Conservation (phyloP, 2,888 invertebrate genomes). For the Zootermopsis nevadensis region DNA sequence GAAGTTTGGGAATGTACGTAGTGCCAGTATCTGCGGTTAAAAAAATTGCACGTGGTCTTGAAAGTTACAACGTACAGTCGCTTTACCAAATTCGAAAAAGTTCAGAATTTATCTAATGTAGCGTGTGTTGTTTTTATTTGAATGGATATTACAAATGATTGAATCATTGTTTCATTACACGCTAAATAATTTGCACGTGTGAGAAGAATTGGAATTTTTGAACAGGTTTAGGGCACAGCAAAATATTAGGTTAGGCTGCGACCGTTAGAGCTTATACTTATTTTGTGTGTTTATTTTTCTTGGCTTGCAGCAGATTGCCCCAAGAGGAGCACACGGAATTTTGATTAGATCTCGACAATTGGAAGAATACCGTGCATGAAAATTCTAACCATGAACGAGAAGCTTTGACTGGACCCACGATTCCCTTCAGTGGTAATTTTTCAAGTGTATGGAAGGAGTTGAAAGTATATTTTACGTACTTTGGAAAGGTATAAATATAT, state of each 20-base stretch:
- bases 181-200: not conserved
- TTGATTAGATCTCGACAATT: not conserved
- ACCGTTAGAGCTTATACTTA: not conserved
- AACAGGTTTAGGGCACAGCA: not conserved
- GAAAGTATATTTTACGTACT: too few relatives aligned
- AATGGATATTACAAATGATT: not conserved
- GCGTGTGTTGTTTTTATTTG: not conserved
- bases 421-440: too few relatives aligned
- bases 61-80: not conserved
- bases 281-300: not conserved
- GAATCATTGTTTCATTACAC: not conserved
- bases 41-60: not conserved
- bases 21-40: not conserved
- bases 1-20: not conserved
- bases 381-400: not conserved
- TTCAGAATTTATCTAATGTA: not conserved
- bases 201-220: not conserved
- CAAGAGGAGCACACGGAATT: constrained; percentile 7
- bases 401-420: not conserved
- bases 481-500: too few relatives aligned
- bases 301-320: constrained; percentile 12
- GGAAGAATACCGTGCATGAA: not conserved
- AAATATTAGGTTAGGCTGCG: not conserved
- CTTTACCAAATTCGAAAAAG: not conserved
- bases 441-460: too few relatives aligned